phyloP scores from a whole-genome alignment of 2,113 vertebrate species.

The Fregata magnificens region DNA sequence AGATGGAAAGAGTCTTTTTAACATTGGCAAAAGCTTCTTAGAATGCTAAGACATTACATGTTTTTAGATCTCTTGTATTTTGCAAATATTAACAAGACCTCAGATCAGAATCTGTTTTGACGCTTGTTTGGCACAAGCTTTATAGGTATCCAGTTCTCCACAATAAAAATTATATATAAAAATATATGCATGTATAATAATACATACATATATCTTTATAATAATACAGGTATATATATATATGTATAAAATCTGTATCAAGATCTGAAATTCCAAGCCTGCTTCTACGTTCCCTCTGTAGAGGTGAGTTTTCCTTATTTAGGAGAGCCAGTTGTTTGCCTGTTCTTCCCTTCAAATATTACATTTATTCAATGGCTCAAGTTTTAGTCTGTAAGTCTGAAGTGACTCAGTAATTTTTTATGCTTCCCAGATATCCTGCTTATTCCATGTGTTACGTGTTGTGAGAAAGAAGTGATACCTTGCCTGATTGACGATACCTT shows the following conservation, averaged over 20 bases:
- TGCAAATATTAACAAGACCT: neutral
- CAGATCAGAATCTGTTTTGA: neutral
- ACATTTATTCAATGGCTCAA: neutral
- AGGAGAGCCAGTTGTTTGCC: neutral
- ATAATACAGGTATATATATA: too few relatives aligned
- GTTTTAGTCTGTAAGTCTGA: neutral
- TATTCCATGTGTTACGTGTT: neutral
- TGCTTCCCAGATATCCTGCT: neutral
- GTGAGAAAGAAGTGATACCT: neutral
- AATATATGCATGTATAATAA: neutral
- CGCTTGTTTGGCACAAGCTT: neutral
- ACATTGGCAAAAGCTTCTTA: neutral
- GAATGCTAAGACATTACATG: fast-evolving
- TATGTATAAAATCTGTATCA: neutral
- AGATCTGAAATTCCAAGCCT: neutral
- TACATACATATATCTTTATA: too few relatives aligned
- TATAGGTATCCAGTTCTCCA: neutral
- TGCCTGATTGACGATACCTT: neutral
- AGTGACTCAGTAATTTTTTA: neutral
- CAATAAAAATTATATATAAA: neutral
- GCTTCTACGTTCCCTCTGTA: neutral
- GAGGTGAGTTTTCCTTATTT: neutral
- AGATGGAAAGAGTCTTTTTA: neutral
- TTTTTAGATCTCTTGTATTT: neutral
- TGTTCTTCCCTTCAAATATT: neutral